Percentiles rank a stretch among this genome's conserved stretches.
These are phyloP conservation scores for Melanophora roralis DNA, from an alignment of 2,888 invertebrate genomes.

Conservation along the genomic window DNA sequence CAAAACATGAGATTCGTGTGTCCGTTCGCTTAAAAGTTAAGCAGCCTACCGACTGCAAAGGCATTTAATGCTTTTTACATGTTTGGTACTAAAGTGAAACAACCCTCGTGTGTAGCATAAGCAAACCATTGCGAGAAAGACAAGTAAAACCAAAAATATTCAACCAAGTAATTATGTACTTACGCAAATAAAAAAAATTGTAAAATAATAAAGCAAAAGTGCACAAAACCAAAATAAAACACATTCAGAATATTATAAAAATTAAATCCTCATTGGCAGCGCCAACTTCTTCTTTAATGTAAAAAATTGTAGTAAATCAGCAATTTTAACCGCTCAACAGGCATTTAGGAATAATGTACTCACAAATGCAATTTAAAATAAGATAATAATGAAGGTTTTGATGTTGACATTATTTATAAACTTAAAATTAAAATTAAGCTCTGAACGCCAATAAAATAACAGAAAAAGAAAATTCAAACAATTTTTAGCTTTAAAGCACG, in stretches of 20 bases:
- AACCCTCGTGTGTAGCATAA: not conserved
- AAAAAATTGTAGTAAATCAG: not conserved
- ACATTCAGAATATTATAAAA: not conserved
- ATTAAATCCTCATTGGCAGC: not conserved
- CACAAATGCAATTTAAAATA: not conserved
- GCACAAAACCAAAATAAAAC: constrained; percentile 28
- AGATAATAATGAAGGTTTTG: not conserved
- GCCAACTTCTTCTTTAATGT: not conserved
- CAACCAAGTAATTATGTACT: constrained; percentile 20
- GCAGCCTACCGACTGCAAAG: too few relatives aligned
- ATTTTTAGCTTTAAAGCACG: too few relatives aligned
- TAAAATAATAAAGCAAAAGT: constrained; percentile 33
- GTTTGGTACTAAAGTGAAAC: too few relatives aligned
- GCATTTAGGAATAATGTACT: too few relatives aligned
- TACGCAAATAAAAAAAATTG: not conserved
- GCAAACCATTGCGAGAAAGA: not conserved
- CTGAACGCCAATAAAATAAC: constrained; percentile 6
- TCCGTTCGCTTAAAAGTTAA: too few relatives aligned
- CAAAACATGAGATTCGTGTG: too few relatives aligned
- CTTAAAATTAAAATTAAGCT: constrained; percentile 16
- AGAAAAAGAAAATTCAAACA: not conserved
- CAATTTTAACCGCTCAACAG: too few relatives aligned
- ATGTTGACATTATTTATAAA: not conserved
- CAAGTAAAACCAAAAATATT: not conserved
- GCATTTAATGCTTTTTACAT: too few relatives aligned